Evolutionary conservation across 2,113 vertebrate genomes (phyloP).

Genomic region (Pseudopipra pipra): DNA sequence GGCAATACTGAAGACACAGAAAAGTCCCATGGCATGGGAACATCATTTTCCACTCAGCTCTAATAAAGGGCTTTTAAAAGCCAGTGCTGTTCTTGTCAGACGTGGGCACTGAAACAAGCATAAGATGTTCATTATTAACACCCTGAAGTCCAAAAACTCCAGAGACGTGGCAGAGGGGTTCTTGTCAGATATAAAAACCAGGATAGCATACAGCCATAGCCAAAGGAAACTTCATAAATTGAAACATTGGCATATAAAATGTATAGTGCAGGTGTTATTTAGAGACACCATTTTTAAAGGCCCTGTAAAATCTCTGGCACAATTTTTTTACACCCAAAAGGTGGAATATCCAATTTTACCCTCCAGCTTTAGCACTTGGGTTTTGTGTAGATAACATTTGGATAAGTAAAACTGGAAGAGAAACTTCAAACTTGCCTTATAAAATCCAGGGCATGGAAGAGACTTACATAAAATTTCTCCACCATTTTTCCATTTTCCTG

Average conservation of each 20-base stretch:
- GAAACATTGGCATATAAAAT: constrained; percentile 30
- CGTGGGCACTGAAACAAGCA: background rate
- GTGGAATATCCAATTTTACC: background rate
- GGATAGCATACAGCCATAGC: background rate
- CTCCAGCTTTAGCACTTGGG: background rate
- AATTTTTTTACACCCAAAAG: background rate
- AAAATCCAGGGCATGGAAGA: background rate
- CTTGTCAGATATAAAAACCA: constrained; percentile 16
- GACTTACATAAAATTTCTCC: background rate
- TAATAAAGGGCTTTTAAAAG: constrained; percentile 20
- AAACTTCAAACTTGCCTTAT: background rate
- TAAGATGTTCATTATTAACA: constrained; percentile 48
- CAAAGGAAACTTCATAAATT: constrained; percentile 47
- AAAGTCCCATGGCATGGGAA: background rate
- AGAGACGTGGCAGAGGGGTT: background rate
- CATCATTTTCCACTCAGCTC: constrained; percentile 28
- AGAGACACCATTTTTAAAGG: constrained; percentile 4
- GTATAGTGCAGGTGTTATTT: constrained; percentile 40
- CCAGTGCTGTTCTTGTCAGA: background rate
- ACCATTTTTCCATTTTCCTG: background rate
- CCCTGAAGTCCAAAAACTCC: background rate
- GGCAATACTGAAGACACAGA: background rate
- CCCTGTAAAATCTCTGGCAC: constrained; percentile 14
- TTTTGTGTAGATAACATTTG: background rate
- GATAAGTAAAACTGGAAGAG: background rate